Conservation (phyloP, 23 tunicate genomes). For the Pegea sp. region DNA sequence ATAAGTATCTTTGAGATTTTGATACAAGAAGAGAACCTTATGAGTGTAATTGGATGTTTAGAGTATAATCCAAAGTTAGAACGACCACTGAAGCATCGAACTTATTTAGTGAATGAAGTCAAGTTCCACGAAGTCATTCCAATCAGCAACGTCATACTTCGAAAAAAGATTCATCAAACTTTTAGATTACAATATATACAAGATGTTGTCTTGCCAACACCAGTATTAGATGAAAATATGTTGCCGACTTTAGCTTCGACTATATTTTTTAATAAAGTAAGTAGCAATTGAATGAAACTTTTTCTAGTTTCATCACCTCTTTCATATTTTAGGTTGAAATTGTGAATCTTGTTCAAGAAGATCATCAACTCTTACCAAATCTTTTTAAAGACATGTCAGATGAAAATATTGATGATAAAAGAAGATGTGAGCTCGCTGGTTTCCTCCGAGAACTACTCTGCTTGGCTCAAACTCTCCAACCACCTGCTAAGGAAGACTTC, state of each 20-base stretch:
- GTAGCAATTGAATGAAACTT: not conserved
- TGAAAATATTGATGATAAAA: constrained; percentile 18
- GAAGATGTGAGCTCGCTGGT: constrained; percentile 53
- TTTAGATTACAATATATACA: constrained; percentile 89
- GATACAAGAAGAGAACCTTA: constrained; percentile 47
- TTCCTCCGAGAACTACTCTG: constrained; percentile 67
- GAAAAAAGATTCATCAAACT: constrained; percentile 80
- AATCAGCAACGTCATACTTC: constrained; percentile 28
- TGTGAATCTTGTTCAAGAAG: constrained; percentile 51
- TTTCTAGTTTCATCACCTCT: not conserved
- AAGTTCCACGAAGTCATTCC: constrained; percentile 86
- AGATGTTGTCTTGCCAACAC: constrained; percentile 88
- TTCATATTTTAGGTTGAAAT: constrained; percentile 44
- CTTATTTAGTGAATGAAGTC: constrained; percentile 49
- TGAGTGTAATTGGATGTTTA: constrained; percentile 68
- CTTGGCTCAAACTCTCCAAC: constrained; percentile 66
- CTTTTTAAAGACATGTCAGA: constrained; percentile 50
- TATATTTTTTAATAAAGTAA: constrained; percentile 84
- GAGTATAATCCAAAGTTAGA: constrained; percentile 61
- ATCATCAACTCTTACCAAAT: constrained; percentile 21
- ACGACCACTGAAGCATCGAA: constrained; percentile 50
- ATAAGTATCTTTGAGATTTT: constrained; percentile 53
- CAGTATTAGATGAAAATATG: constrained; percentile 84
- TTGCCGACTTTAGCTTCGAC: constrained; percentile 59
- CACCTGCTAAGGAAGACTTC: constrained; percentile 47